phyloP scores from a whole-genome alignment of 2,888 invertebrate genomes.

The Bellardia pandia region DNA sequence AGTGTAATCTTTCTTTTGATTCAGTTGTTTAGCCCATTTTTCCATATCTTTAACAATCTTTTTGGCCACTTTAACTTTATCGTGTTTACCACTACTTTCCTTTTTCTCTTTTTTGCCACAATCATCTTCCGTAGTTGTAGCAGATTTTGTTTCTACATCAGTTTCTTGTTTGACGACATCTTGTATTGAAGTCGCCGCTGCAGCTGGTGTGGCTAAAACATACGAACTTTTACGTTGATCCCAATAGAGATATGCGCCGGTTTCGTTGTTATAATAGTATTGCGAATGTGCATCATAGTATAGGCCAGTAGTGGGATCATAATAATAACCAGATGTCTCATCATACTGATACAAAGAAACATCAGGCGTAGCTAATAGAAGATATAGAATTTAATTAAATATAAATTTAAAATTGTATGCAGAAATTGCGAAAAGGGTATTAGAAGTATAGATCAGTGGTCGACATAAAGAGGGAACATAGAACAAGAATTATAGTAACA shows the following conservation, averaged over 20 bases:
- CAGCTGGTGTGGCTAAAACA: conserved; percentile 79
- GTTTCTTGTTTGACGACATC: conserved; percentile 77
- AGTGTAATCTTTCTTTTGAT: conserved; percentile 94
- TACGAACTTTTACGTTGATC: conserved; percentile 90
- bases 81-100: conserved; percentile 88
- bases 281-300: conserved; percentile 98
- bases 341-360: conserved; percentile 96
- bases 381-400: too few relatives aligned
- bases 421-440: too few relatives aligned
- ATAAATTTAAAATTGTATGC: too few relatives aligned
- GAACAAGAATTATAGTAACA: too few relatives aligned
- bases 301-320: conserved; percentile 95
- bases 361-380: conserved; percentile 89
- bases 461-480: too few relatives aligned
- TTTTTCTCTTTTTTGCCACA: conserved; percentile 85
- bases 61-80: conserved; percentile 98
- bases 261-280: conserved; percentile 97
- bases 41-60: conserved; percentile 96
- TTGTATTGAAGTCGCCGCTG: conserved; percentile 81
- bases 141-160: conserved; percentile 67
- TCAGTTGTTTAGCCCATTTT: conserved; percentile 97
- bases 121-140: conserved; percentile 75
- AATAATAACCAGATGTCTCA: conserved; percentile 97
- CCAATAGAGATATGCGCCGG: conserved; percentile 97
- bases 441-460: too few relatives aligned